Percentiles rank a stretch among this genome's conserved stretches.
Conservation (phyloP, 2,888 invertebrate genomes). For the Celastrina argiolus region DNA sequence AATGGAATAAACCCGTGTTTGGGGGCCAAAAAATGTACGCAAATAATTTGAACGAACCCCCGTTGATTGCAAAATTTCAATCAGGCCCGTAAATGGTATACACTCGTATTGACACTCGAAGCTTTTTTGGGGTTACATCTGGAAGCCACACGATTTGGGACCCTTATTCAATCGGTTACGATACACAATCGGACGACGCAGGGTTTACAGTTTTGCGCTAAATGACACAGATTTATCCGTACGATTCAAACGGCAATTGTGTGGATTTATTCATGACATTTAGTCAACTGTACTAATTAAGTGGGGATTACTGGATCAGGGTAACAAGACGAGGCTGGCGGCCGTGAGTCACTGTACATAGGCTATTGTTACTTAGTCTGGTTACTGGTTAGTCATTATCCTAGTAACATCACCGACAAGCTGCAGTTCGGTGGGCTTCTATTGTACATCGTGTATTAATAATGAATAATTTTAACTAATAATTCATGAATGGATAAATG, state of each 20-base stretch:
- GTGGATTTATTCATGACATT: constrained; percentile 60
- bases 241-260: constrained; percentile 66
- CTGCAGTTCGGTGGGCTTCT: too few relatives aligned
- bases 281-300: constrained; percentile 58
- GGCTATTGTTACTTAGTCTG: not conserved
- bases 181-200: constrained; percentile 38
- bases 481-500: too few relatives aligned
- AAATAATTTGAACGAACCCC: constrained; percentile 75
- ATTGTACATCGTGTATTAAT: too few relatives aligned
- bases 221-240: constrained; percentile 74
- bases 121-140: constrained; percentile 68
- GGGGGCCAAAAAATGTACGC: constrained; percentile 69
- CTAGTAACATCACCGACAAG: not conserved
- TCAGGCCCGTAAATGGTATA: constrained; percentile 74
- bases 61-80: constrained; percentile 77
- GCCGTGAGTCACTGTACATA: constrained; percentile 10
- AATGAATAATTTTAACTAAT: too few relatives aligned
- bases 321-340: constrained; percentile 40
- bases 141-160: constrained; percentile 38
- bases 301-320: constrained; percentile 56
- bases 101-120: constrained; percentile 71
- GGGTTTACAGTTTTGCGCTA: constrained; percentile 47
- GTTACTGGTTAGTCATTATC: constrained; percentile 1
- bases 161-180: constrained; percentile 40
- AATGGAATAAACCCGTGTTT: constrained; percentile 61